Conservation (phyloP, 2,113 vertebrate genomes). For the Oncorhynchus gorbuscha region DNA sequence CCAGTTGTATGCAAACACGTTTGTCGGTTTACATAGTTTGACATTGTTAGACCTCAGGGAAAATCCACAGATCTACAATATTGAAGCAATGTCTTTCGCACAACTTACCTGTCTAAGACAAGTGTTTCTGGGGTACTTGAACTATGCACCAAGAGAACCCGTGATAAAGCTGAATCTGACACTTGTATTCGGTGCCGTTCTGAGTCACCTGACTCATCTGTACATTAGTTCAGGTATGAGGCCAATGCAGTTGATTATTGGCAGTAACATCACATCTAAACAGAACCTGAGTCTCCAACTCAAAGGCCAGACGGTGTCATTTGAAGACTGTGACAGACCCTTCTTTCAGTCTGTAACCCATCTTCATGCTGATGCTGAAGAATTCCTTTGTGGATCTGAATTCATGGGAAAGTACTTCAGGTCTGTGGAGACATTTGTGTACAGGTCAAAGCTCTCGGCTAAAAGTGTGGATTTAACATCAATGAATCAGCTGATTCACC, state of each 20-base stretch:
- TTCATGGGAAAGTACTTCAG: background rate
- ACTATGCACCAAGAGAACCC: background rate
- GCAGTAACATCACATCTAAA: background rate
- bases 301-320: background rate
- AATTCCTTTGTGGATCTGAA: background rate
- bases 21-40: conserved; percentile 2
- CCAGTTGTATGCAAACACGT: background rate
- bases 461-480: background rate
- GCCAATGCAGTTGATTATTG: background rate
- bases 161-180: conserved; percentile 1
- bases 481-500: background rate
- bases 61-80: background rate
- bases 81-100: background rate
- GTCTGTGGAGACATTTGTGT: background rate
- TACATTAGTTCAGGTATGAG: background rate
- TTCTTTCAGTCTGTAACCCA: conserved; percentile 3
- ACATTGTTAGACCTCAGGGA: background rate
- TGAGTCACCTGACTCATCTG: background rate
- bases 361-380: background rate
- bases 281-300: background rate
- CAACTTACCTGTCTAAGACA: background rate
- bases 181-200: background rate
- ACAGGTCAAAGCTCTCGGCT: background rate
- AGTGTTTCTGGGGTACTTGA: background rate
- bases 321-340: background rate